A percentile compares a stretch with the other conserved stretches of the same genome.
These are phyloP conservation scores for Parascotia fuliginaria DNA, from an alignment of 2,888 invertebrate species.

Conservation along the genomic window DNA sequence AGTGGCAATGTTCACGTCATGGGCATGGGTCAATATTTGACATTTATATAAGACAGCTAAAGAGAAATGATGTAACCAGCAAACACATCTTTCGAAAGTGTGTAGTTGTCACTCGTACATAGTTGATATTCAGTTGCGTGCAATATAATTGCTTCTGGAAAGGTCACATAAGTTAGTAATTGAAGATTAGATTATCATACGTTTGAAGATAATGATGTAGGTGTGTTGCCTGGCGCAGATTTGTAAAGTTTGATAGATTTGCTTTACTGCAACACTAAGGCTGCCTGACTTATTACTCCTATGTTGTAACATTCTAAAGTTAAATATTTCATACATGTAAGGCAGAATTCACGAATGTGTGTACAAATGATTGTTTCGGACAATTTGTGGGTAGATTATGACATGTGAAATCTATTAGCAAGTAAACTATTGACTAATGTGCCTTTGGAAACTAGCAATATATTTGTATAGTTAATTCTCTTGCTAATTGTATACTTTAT, in stretches of 20 bases:
- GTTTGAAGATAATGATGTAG: slow-evolving; percentile 49
- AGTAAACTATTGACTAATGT: too few relatives aligned
- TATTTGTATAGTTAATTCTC: too few relatives aligned
- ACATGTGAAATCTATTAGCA: background rate
- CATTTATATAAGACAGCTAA: slow-evolving; percentile 66
- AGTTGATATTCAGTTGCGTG: slow-evolving; percentile 66
- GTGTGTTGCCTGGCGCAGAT: slow-evolving; percentile 28
- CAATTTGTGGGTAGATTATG: background rate
- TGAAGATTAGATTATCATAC: slow-evolving; percentile 57
- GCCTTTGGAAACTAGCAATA: too few relatives aligned
- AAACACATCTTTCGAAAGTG: slow-evolving; percentile 61
- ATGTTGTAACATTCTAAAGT: background rate
- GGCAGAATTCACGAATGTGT: background rate
- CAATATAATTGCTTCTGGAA: slow-evolving; percentile 63
- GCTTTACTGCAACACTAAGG: slow-evolving; percentile 13
- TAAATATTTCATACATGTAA: background rate
- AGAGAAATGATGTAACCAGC: slow-evolving; percentile 65
- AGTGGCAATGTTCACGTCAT: slow-evolving; percentile 67
- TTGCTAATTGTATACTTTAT: too few relatives aligned
- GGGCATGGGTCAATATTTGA: slow-evolving; percentile 81
- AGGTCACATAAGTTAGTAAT: slow-evolving; percentile 63
- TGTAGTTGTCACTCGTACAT: slow-evolving; percentile 62
- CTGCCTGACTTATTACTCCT: background rate
- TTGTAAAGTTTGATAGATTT: slow-evolving; percentile 21
- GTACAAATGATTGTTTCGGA: background rate